phyloP scores from a whole-genome alignment of 2,113 vertebrate species.

The Haemorhous mexicanus region DNA sequence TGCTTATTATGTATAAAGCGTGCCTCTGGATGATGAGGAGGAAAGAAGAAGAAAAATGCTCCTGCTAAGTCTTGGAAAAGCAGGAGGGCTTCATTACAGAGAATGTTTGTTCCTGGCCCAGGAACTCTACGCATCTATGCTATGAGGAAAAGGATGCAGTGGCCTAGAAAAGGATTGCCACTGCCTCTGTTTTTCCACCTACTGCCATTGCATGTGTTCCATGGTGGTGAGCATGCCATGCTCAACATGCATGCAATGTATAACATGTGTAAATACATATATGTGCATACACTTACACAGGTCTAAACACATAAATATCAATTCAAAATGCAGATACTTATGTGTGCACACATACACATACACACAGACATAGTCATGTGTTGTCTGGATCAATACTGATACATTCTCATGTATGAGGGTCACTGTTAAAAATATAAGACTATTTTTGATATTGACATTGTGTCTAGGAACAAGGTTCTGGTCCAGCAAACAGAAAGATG shows the following conservation, averaged over 20 bases:
- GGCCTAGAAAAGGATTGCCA: background rate
- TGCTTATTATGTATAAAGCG: background rate
- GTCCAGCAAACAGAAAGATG: background rate
- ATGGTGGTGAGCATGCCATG: background rate
- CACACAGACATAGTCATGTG: too few relatives aligned
- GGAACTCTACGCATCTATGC: background rate
- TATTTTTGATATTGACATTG: background rate
- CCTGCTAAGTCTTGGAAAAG: background rate
- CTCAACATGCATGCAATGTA: background rate
- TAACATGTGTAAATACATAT: rapidly evolving
- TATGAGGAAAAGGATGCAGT: background rate
- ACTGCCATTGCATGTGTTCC: rapidly evolving
- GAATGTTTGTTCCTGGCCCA: background rate
- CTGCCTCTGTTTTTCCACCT: background rate
- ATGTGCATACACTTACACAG: background rate
- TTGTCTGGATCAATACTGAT: background rate
- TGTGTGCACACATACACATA: background rate
- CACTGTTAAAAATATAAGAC: background rate
- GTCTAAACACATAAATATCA: background rate
- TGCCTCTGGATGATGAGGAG: background rate
- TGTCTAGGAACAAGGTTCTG: background rate
- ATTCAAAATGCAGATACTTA: background rate
- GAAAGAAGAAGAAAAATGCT: background rate
- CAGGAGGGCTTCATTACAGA: background rate
- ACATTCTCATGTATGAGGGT: background rate